These are phyloP conservation scores for Platycheirus albimanus DNA, from an alignment of 2,888 invertebrate genomes.

Conservation along the genomic window DNA sequence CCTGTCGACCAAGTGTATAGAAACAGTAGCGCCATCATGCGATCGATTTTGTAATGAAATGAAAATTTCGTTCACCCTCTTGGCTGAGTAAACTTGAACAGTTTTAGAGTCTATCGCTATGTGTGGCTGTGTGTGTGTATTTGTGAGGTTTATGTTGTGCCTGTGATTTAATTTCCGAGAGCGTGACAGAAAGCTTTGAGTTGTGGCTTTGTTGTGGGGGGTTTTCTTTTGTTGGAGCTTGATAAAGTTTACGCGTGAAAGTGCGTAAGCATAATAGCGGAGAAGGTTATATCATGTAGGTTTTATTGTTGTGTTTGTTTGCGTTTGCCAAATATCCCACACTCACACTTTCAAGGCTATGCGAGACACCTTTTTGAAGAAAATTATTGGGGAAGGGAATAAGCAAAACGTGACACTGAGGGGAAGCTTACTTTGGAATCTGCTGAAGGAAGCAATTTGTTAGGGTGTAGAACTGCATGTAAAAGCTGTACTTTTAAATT, in stretches of 20 bases:
- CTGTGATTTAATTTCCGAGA: conserved; percentile 69
- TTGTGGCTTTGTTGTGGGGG: conserved; percentile 10
- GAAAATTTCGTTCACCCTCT: conserved; percentile 69
- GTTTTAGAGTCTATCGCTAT: conserved; percentile 9
- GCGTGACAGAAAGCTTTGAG: conserved; percentile 56
- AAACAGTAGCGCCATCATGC: conserved; percentile 72
- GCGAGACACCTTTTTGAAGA: background rate
- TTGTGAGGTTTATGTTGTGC: conserved; percentile 30
- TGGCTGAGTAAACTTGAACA: conserved; percentile 59
- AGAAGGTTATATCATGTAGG: background rate
- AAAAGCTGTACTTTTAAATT: conserved; percentile 3
- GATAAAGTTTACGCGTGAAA: conserved; percentile 10
- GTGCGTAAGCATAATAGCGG: conserved; percentile 25
- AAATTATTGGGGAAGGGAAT: background rate
- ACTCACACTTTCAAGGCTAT: conserved; percentile 37
- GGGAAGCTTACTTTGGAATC: background rate
- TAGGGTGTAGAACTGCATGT: background rate
- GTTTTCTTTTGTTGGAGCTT: background rate
- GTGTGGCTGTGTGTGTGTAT: conserved; percentile 28
- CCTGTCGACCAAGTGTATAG: conserved; percentile 49
- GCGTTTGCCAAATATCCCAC: conserved; percentile 23
- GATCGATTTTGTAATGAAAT: conserved; percentile 74
- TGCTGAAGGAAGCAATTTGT: background rate
- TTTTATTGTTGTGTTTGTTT: conserved; percentile 8
- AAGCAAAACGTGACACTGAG: background rate